Conservation (phyloP, 2,113 vertebrate species). For the Amia ocellicauda region DNA sequence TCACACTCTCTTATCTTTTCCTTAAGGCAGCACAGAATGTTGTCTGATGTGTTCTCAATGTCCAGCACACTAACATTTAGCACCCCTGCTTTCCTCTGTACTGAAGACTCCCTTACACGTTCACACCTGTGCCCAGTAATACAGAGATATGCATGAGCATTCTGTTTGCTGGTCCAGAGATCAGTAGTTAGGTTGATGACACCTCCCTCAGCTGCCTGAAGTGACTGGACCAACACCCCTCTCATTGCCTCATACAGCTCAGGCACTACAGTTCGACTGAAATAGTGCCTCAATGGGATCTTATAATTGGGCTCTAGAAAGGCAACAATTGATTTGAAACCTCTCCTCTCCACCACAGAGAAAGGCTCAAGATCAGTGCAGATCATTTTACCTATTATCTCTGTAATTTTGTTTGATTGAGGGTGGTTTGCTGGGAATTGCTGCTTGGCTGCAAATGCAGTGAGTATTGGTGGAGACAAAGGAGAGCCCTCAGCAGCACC, state of each 20-base stretch:
- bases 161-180: slow-evolving; percentile 23
- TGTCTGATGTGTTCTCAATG: slow-evolving; percentile 27
- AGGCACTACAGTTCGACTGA: slow-evolving; percentile 25
- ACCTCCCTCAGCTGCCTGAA: slow-evolving; percentile 21
- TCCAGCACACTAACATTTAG: slow-evolving; percentile 28
- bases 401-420: not conserved
- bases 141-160: slow-evolving; percentile 18
- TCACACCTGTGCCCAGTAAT: slow-evolving; percentile 22
- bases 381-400: slow-evolving; percentile 27
- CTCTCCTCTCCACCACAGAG: slow-evolving; percentile 23
- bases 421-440: slow-evolving; percentile 13
- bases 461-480: slow-evolving; percentile 11
- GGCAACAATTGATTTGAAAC: slow-evolving; percentile 24
- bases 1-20: slow-evolving; percentile 18
- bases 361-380: slow-evolving; percentile 26
- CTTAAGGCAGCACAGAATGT: slow-evolving; percentile 24
- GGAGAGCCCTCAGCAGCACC: slow-evolving; percentile 12
- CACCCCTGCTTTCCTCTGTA: slow-evolving; percentile 29
- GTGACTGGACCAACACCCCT: slow-evolving; percentile 14
- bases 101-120: slow-evolving; percentile 23
- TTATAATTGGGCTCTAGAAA: slow-evolving; percentile 29
- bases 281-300: slow-evolving; percentile 27
- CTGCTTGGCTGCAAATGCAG: slow-evolving; percentile 14
- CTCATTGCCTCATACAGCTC: slow-evolving; percentile 22
- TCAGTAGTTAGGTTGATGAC: slow-evolving; percentile 23